Evolutionary conservation across 2,888 invertebrate species (phyloP).

Genomic region (Drosophila setosimentum): DNA sequence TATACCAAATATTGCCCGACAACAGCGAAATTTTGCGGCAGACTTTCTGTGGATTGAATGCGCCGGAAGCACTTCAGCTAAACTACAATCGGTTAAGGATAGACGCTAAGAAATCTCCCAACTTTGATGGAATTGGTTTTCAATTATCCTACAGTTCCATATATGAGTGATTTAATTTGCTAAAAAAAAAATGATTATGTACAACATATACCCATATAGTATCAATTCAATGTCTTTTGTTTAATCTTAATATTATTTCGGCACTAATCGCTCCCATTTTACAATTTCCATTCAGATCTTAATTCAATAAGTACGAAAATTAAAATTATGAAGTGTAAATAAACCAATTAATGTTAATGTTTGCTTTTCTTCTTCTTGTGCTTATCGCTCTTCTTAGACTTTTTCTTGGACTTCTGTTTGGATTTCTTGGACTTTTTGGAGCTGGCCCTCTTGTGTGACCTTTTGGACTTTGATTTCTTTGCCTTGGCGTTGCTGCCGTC

Average conservation of each 20-base stretch:
- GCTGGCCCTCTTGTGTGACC: conserved; percentile 41
- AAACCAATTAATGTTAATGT: conserved; percentile 32
- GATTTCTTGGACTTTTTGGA: conserved; percentile 60
- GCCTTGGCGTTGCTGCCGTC: conserved; percentile 10
- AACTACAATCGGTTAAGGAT: conserved; percentile 84
- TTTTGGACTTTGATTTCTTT: conserved; percentile 48
- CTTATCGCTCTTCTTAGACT: conserved; percentile 63
- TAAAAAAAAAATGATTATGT: not conserved
- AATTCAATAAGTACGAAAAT: not conserved
- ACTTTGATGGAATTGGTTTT: conserved; percentile 91
- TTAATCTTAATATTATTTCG: not conserved
- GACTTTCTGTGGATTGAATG: conserved; percentile 84
- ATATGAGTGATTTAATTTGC: not conserved
- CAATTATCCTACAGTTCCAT: conserved; percentile 18
- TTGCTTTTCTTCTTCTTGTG: conserved; percentile 73
- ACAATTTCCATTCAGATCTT: not conserved
- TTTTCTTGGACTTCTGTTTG: conserved; percentile 66
- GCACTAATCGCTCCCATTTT: not conserved
- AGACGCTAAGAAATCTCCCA: conserved; percentile 87
- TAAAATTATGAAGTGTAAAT: too few species aligned
- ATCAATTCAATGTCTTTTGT: not conserved
- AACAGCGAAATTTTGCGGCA: conserved; percentile 75
- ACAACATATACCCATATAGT: not conserved
- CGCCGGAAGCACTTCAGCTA: conserved; percentile 84
- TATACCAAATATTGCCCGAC: conserved; percentile 86